phyloP scores from a whole-genome alignment of 2,797 vertebrate genomes.

The Vireo griseus region DNA sequence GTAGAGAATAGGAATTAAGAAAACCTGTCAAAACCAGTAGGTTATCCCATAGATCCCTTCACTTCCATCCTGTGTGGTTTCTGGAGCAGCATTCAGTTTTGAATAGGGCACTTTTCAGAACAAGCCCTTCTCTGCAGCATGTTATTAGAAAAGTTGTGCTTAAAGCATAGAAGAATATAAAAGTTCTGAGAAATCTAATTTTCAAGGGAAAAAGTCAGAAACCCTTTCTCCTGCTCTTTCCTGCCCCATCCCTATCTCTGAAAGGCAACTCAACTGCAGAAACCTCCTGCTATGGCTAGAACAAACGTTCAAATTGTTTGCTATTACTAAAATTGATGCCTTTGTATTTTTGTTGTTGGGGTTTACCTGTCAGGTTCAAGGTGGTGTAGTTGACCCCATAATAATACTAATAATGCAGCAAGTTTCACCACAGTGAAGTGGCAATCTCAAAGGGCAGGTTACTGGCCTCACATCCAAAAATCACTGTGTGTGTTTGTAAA shows the following conservation, averaged over 20 bases:
- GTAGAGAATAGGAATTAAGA: neutral
- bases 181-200: neutral
- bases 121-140: neutral
- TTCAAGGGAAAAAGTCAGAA: neutral
- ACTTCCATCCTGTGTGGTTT: neutral
- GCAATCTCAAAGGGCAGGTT: neutral
- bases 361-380: neutral
- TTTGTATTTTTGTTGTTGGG: neutral
- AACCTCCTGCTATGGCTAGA: neutral
- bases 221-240: neutral
- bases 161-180: neutral
- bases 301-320: neutral
- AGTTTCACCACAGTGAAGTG: neutral
- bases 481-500: neutral
- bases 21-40: neutral
- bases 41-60: neutral
- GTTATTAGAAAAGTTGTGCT: neutral
- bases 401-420: neutral
- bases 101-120: neutral
- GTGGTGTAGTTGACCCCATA: neutral
- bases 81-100: neutral
- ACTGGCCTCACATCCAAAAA: neutral
- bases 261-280: neutral
- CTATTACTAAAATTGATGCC: constrained; percentile 1
- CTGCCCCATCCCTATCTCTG: neutral